Base-by-base conservation (phyloP, 2,113 vertebrate genomes). In the Burhinus bistriatus region DNA sequence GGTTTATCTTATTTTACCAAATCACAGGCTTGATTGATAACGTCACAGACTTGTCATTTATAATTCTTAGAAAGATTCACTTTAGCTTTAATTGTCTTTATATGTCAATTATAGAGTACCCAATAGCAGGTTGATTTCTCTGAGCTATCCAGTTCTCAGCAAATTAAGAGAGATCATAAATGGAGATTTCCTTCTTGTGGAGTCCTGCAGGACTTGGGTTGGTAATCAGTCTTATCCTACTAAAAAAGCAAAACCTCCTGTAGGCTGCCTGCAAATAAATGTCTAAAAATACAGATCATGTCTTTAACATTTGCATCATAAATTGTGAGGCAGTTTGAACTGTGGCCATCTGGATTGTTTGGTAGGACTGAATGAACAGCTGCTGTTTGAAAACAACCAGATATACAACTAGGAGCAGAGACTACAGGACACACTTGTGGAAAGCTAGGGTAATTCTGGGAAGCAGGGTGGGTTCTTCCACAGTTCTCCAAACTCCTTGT, bases 201-300 rank as follows among this genome's bases (percentile, higher is more conserved):
- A 38, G 38, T 49, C 45, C 66, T 57, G 9, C 15, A 7, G 68
- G 49, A 83, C 5, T 0, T 65, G 13, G 0, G 7, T 0, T 65
- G 13, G 0, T 38, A 2, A 38, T 32, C 6, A 20, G 44, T 13
- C 17, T 59, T 15, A 4, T 0, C 15, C 32, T 52, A 2, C 26
- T 34, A 12, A 76, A 59, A 83, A 52, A 70, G 30, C 5, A 66
- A 61, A 78, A 6, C 15, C 6, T 72, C 21, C 14, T 34, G 10
- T 45, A 68, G 30, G 14, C 59, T 82, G 49, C 36, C 52, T 89
- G n/a, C 21, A 21, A 68, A 66, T 86, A 76, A 65, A n/a, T 11
- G 25, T 32, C 17, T 54, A 38, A 66, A 85, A 59, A 4, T 30
- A 7, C 9, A 15, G 22, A 12, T 13, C 1, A 2, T 15, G 73